Conservation (phyloP, 1,140 invertebrate genomes). For the Archivesica marissinica region DNA sequence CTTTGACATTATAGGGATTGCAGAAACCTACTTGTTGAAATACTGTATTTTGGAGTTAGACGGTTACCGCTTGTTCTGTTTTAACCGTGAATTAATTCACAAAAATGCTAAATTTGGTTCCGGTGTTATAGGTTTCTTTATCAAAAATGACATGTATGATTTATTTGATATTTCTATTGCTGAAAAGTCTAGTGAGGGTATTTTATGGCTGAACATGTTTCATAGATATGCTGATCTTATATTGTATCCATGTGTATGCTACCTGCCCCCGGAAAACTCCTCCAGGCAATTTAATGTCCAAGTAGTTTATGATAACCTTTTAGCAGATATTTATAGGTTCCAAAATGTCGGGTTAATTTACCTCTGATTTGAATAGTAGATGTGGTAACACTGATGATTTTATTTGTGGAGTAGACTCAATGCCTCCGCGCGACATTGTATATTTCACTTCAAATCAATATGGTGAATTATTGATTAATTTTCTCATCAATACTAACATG, state of each 20-base stretch:
- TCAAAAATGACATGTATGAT: not conserved
- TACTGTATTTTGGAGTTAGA: conserved; percentile 1
- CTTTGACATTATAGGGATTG: conserved; percentile 39
- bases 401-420: not conserved
- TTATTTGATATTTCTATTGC: conserved; percentile 8
- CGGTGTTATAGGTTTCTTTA: conserved; percentile 29
- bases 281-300: conserved; percentile 3
- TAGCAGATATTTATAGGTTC: not conserved
- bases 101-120: too few species aligned
- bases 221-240: not conserved
- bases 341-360: conserved; percentile 22
- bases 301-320: conserved; percentile 18
- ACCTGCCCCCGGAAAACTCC: conserved; percentile 35
- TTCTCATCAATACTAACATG: too few species aligned
- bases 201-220: conserved; percentile 25
- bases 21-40: conserved; percentile 39
- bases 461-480: too few species aligned
- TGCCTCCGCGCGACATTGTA: too few species aligned
- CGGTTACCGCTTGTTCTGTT: conserved; percentile 36
- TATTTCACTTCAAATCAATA: too few species aligned
- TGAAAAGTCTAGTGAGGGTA: conserved; percentile 27
- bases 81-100: conserved; percentile 45
- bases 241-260: conserved; percentile 34
- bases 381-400: not conserved
- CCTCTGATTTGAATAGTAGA: conserved; percentile 7